Evolutionary conservation across 2,888 invertebrate genomes (phyloP).

Genomic region (Diadegma fenestrale): DNA sequence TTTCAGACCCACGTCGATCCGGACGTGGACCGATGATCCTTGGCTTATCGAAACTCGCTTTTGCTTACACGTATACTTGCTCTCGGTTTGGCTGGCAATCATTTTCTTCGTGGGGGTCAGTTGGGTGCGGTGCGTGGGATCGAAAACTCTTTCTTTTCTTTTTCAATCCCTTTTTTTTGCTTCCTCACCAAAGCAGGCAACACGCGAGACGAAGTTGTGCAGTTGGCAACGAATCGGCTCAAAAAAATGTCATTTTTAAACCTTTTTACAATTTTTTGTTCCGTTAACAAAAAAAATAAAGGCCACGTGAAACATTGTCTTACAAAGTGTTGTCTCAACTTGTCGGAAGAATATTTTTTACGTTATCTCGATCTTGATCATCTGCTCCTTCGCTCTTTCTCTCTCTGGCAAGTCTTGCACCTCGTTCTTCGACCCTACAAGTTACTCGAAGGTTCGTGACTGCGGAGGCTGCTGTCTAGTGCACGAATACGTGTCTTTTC

Average conservation of each 20-base stretch:
- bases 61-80: slow-evolving; percentile 44
- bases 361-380: slow-evolving; percentile 51
- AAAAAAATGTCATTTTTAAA: background rate
- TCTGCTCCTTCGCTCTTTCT: slow-evolving; percentile 27
- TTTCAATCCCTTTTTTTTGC: slow-evolving; percentile 4
- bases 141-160: slow-evolving; percentile 38
- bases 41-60: slow-evolving; percentile 64
- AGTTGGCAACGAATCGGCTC: background rate
- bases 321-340: slow-evolving; percentile 35
- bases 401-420: slow-evolving; percentile 50
- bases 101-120: slow-evolving; percentile 77
- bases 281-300: background rate
- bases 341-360: slow-evolving; percentile 65
- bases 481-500: slow-evolving; percentile 17
- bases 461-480: slow-evolving; percentile 41
- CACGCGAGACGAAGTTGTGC: background rate
- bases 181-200: background rate
- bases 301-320: slow-evolving; percentile 7
- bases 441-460: slow-evolving; percentile 49
- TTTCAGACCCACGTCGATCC: slow-evolving; percentile 66
- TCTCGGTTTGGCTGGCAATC: slow-evolving; percentile 71
- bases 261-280: background rate
- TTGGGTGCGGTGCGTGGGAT: slow-evolving; percentile 71
- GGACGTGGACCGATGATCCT: slow-evolving; percentile 71
- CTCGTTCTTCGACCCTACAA: slow-evolving; percentile 61